phyloP scores from a whole-genome alignment of 2,113 vertebrate genomes.

The Trinectes maculatus region DNA sequence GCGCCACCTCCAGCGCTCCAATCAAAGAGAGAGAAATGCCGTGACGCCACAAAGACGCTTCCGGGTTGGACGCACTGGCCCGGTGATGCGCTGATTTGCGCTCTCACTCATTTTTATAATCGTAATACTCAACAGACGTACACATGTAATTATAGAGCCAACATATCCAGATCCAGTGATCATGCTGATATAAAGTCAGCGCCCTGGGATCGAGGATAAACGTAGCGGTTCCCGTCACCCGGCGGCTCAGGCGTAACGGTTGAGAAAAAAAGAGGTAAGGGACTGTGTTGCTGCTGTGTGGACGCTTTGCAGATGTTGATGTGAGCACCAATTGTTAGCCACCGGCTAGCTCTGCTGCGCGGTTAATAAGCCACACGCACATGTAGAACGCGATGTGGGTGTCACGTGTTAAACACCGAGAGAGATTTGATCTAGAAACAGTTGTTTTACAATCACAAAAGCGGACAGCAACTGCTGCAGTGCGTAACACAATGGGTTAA shows the following conservation, averaged over 20 bases:
- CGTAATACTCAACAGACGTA: neutral
- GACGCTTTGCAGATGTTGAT: conserved; percentile 69
- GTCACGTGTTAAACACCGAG: neutral
- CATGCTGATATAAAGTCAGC: neutral
- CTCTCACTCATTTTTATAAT: conserved; percentile 29
- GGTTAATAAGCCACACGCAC: too few relatives aligned
- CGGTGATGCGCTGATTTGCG: conserved; percentile 62
- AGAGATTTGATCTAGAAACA: neutral
- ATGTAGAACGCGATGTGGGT: fast-evolving
- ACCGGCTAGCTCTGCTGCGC: neutral
- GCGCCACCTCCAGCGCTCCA: conserved; percentile 84
- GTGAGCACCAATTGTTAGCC: conserved; percentile 16
- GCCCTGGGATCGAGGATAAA: conserved; percentile 7
- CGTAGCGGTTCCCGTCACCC: neutral
- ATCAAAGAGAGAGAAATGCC: conserved; percentile 65
- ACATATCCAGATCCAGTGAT: neutral
- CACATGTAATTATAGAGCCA: neutral
- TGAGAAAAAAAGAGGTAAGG: conserved; percentile 74
- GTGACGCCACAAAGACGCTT: conserved; percentile 71
- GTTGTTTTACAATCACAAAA: neutral
- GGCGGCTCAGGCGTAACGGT: conserved; percentile 36
- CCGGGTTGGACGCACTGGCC: conserved; percentile 69
- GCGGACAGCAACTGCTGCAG: neutral
- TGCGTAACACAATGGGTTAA: conserved; percentile 19
- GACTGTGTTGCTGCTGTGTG: conserved; percentile 63